Evolutionary conservation across 2,113 vertebrate species (phyloP).

Genomic region (Sylvia atricapilla): DNA sequence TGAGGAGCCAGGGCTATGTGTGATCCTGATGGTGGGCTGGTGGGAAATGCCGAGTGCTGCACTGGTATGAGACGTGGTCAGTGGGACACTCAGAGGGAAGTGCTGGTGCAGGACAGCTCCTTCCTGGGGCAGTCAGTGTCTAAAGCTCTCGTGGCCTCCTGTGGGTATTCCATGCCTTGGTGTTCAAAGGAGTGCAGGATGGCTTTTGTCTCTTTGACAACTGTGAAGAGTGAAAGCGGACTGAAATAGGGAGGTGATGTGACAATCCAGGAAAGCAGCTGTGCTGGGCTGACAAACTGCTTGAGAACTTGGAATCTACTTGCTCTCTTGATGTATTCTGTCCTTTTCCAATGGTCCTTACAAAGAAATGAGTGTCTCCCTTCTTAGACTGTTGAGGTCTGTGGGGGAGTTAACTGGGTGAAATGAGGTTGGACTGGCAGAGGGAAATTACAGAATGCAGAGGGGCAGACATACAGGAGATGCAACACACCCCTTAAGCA

Average conservation of each 20-base stretch:
- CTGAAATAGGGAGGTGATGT: not conserved
- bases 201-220: not conserved
- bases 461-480: accelerated
- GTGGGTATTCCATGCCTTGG: not conserved
- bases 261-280: not conserved
- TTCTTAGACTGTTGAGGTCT: not conserved
- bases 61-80: no score
- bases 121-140: not conserved
- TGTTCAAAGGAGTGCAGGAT: not conserved
- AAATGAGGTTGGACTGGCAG: not conserved
- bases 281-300: not conserved
- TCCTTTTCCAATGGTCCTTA: not conserved
- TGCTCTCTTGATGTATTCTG: accelerated
- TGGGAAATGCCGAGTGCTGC: not conserved
- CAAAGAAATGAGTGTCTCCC: not conserved
- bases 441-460: not conserved
- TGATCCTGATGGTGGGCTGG: not conserved
- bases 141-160: not conserved
- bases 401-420: not conserved
- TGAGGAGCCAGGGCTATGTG: accelerated
- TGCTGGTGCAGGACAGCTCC: not conserved
- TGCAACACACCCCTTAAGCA: accelerated
- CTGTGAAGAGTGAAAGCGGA: not conserved
- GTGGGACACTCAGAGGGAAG: not conserved
- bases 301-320: not conserved